Base-by-base conservation (phyloP, 2,797 vertebrate genomes). In the Enteromius treurensis region DNA sequence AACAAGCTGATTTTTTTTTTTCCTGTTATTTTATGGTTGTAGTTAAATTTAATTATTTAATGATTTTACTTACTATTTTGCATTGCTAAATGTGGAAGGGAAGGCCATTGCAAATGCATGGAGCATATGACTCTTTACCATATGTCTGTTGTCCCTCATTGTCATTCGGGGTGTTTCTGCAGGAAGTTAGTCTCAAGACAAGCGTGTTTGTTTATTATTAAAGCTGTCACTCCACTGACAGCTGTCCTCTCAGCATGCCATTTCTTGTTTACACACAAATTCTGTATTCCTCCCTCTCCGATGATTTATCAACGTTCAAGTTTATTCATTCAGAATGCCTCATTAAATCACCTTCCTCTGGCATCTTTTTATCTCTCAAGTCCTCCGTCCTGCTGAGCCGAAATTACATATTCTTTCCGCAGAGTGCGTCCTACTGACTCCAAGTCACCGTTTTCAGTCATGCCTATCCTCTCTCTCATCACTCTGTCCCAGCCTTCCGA, bases 181-280 rank as follows among this genome's bases (percentile, higher is more conserved):
- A 77, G 79, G 53, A 76, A 76, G 67, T 73, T 45, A 79, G 64
- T 40, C 74, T 77, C 23, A 64, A 70, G 79, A 81, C 53, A 32
- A 77, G 79, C 26, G 3, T 67, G 71, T 71, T 49, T 85, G 81
- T 80, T 79, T 80, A 85, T 85, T 87, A 87, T 85, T 83, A 83
- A 89, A 81, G 77, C 78, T 29, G 86, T 83, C 80, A 82, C 34
- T 77, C 88, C 75, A 75, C 84, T 84, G 55, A 85, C 74, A 86
- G 88, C 80, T 84, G 86, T 83, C 77, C 69, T 67, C 84, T 51
- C 85, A 83, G 86, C 88, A 40, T 85, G 86, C 67, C 34, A 65
- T 85, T 76, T 65, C 74, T 77, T 69, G 47, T 77, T 87, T 81
- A 87, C 80, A 79, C 70, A 37, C 26, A 29, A 58, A 34, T 37